Conservation (phyloP, 2,888 invertebrate species). For the Ophonus ardosiacus region DNA sequence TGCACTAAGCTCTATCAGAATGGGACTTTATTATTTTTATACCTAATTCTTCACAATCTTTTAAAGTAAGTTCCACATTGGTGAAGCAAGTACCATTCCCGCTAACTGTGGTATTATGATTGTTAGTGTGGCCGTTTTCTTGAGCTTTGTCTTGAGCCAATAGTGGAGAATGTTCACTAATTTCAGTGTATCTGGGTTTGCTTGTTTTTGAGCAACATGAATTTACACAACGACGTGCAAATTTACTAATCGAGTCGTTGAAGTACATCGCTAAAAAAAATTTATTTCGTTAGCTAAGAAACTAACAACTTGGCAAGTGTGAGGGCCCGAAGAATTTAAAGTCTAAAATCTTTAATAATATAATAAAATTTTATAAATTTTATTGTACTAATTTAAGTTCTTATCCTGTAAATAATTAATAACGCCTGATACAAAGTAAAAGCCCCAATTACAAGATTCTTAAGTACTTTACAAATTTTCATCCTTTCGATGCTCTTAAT, state of each 20-base stretch:
- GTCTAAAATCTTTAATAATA: no score
- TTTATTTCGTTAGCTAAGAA: no score
- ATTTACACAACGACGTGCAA: slow-evolving; percentile 77
- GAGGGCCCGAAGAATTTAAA: no score
- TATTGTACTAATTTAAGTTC: neutral
- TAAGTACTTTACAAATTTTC: neutral
- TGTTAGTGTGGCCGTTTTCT: slow-evolving; percentile 62
- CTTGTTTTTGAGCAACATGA: slow-evolving; percentile 73
- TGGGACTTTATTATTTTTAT: slow-evolving; percentile 60
- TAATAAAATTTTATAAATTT: neutral
- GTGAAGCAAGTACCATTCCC: neutral
- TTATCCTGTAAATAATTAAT: no score
- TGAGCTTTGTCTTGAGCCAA: slow-evolving; percentile 67
- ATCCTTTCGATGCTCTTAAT: neutral
- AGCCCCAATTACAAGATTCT: neutral
- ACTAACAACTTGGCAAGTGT: no score
- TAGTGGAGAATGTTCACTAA: slow-evolving; percentile 76
- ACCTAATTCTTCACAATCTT: slow-evolving; percentile 75
- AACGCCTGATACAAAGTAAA: neutral
- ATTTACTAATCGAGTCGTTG: slow-evolving; percentile 79
- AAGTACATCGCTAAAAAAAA: slow-evolving; percentile 82
- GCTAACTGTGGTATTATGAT: neutral
- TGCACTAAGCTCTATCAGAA: no score
- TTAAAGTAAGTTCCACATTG: slow-evolving; percentile 72
- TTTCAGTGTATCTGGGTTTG: slow-evolving; percentile 76